Evolutionary conservation across 2,888 invertebrate genomes (phyloP), one percentile per base, ranked within the genome.

Genomic region (Minunthozetes semirufus): DNA sequence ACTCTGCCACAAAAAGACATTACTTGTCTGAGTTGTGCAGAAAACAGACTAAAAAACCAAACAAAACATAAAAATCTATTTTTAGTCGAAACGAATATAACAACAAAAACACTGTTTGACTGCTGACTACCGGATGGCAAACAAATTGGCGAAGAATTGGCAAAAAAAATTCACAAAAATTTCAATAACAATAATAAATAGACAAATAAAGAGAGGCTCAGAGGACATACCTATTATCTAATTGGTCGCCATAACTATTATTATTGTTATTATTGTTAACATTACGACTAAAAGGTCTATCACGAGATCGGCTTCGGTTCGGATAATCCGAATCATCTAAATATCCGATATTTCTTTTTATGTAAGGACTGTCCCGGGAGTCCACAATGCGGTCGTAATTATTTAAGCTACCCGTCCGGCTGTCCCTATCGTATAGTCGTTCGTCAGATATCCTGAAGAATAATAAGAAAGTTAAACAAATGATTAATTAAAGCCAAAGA

Each of bases 261-360:
- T 72, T 72, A 74, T n/a, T n/a, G n/a, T n/a, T n/a, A n/a, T n/a
- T n/a, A n/a, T n/a, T n/a, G n/a, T 72, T 50, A 56, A 63, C 22
- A 59, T 59, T 59, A 59, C 72, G 74, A 73, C 76, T 74, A 63
- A 72, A 72, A 73, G 75, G 66, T 53, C 75, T 63, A 59, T 73
- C 66, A 66, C 66, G 66, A 66, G 66, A 66, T 66, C 66, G 17
- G 42, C 66, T 73, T 46, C 66, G 29, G n/a, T 48, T 53, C 19
- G 66, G 53, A 27, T 72, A 53, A 38, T 72, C 59, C 8, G 25
- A 11, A 19, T 72, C 59, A 19, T 72, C 56, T 15, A 53, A 59
- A 59, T 72, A 56, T 15, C 72, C 59, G 59, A 72, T 29, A 25
- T 59, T 72, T 29, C 59, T 50, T 29, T 72, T 72, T 1, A 72